A percentile compares a stretch with the other conserved stretches of the same genome.
Evolutionary conservation across 2,797 vertebrate species (phyloP).

Genomic region (Parambassis ranga): DNA sequence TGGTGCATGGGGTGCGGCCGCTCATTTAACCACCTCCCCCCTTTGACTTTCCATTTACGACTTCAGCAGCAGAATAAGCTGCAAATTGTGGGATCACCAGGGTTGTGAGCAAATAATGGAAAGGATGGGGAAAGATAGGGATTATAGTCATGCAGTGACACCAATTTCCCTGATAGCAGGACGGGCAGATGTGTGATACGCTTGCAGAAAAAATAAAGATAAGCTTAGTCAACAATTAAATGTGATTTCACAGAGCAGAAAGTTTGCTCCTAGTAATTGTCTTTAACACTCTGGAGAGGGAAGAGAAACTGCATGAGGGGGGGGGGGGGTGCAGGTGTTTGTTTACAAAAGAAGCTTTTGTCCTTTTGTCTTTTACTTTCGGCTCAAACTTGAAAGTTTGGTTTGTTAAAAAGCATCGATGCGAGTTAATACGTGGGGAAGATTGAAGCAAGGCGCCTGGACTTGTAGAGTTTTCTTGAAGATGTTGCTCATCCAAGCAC

Average conservation of each 20-base stretch:
- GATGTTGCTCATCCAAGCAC: too few species aligned
- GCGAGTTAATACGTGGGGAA: too few species aligned
- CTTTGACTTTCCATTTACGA: constrained; percentile 39
- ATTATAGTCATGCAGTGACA: constrained; percentile 23
- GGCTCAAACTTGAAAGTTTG: too few species aligned
- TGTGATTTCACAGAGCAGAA: not conserved
- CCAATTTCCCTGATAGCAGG: constrained; percentile 21
- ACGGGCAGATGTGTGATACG: not conserved
- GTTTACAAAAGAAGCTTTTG: too few species aligned
- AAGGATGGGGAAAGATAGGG: constrained; percentile 17
- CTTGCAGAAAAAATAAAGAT: not conserved
- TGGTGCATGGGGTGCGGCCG: constrained; percentile 32
- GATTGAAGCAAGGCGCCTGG: too few species aligned
- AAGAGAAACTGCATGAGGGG: too few species aligned
- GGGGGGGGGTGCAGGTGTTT: too few species aligned
- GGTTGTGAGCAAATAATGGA: constrained; percentile 28
- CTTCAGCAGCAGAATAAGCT: not conserved
- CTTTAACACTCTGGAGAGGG: not conserved
- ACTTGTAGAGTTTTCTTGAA: too few species aligned
- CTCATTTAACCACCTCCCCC: constrained; percentile 42
- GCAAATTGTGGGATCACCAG: constrained; percentile 31
- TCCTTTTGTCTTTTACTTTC: too few species aligned
- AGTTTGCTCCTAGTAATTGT: not conserved
- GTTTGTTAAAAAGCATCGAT: too few species aligned
- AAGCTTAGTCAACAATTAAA: not conserved